Evolutionary conservation across 2,113 vertebrate genomes (phyloP), one percentile per base, ranked within the genome.

Genomic region (Solenodon paradoxus): DNA sequence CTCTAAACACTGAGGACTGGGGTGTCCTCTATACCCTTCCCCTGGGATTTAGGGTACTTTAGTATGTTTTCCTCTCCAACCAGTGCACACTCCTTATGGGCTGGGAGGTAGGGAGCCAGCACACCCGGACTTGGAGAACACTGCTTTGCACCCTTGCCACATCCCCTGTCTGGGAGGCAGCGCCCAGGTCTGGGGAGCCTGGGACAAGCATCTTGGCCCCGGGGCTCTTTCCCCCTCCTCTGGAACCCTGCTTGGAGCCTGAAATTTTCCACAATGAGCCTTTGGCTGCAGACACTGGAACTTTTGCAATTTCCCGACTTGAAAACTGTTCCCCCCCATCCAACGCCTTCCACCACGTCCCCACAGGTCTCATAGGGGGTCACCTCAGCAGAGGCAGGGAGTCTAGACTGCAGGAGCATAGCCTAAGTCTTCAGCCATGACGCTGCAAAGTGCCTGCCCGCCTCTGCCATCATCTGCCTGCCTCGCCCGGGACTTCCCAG

Each of bases 241-340:
- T 74, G 80, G 93, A 97, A 51, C 95, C 96, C 88, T 28, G 30
- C 93, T 95, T 90, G 78, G 95, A 97, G 81, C 68, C 92, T 94
- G 96, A 95, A 95, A 96, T 78, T 96, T 95, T 97, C 96, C 97
- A 97, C 84, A 78, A 83, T 22, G 87, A 95, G 80, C 47, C 92
- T 93, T 96, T 97, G 97, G 96, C 97, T 95, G 59, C 38, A 24
- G 81, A 88, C 9, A 6, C 92, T 96, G 97, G 97, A 97, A 97
- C 95, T 82, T 96, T 82, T 93, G 80, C 94, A 95, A 93, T 97
- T 97, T 97, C 96, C 96, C 96, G 96, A 93, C 92, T 97, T 32
- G 66, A 96, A 94, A 88, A 82, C 55, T 28, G n/a, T 20, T 96
- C 94, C 84, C 96, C 88, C 59, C 86, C 69, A n/a, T 53, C 59